phyloP scores from a whole-genome alignment of 1,140 invertebrate genomes.

The Danaus melanippus region DNA sequence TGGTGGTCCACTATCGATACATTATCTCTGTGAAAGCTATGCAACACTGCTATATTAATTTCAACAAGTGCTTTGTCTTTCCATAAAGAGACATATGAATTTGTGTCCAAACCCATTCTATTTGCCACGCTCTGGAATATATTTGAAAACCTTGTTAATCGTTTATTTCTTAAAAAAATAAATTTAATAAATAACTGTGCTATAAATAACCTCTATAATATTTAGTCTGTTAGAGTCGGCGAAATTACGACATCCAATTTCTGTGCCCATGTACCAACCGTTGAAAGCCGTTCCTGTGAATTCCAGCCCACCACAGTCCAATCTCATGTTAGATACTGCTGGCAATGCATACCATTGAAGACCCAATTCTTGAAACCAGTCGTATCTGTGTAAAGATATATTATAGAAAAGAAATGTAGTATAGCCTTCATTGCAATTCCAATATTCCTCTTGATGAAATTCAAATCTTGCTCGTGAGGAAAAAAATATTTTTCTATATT shows the following conservation, averaged over 20 bases:
- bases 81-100: conserved; percentile 89
- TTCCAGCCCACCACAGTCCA: conserved; percentile 94
- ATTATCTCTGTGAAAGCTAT: conserved; percentile 91
- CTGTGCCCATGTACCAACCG: conserved; percentile 98
- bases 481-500: no score
- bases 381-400: conserved; percentile 75
- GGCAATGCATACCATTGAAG: conserved; percentile 93
- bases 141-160: not conserved
- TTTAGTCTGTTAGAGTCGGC: conserved; percentile 90
- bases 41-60: conserved; percentile 90
- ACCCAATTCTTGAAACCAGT: conserved; percentile 90
- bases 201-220: conserved; percentile 83
- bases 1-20: conserved; percentile 97
- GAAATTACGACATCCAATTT: conserved; percentile 93
- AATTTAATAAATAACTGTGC: not conserved
- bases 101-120: conserved; percentile 90
- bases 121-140: conserved; percentile 81
- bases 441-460: no score
- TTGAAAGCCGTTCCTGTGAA: conserved; percentile 95
- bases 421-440: conserved; percentile 1
- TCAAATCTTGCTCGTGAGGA: no score
- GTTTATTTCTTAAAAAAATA: no score
- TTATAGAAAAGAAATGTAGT: not conserved
- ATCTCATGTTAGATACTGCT: conserved; percentile 87
- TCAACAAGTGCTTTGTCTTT: conserved; percentile 94